A percentile compares a stretch with the other conserved stretches of the same genome.
These are phyloP conservation scores for Drosophila longiperda DNA, from an alignment of 2,888 invertebrate genomes.

Conservation along the genomic window DNA sequence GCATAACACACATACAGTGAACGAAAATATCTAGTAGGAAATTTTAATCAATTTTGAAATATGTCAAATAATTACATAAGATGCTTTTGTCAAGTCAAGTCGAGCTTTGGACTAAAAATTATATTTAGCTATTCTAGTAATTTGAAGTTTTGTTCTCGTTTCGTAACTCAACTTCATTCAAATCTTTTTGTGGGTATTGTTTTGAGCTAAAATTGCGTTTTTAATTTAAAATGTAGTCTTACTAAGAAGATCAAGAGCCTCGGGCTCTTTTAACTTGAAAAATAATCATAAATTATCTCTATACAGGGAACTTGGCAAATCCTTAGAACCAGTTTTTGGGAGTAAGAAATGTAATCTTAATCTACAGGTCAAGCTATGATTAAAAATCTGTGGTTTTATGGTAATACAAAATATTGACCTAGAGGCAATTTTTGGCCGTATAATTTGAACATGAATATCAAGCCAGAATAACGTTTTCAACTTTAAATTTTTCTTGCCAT, in stretches of 20 bases:
- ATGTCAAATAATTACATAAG: background rate
- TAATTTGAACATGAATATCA: background rate
- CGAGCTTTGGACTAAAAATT: background rate
- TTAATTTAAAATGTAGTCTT: background rate
- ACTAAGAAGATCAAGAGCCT: no score
- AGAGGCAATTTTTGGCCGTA: background rate
- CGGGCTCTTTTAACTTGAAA: no score
- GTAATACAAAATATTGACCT: background rate
- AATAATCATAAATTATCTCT: no score
- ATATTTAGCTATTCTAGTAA: background rate
- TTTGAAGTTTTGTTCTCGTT: background rate
- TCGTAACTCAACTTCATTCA: background rate
- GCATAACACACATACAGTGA: slow-evolving; percentile 4
- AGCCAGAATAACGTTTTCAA: background rate
- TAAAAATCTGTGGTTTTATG: background rate
- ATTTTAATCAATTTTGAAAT: background rate
- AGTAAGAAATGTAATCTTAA: no score
- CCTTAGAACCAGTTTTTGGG: no score
- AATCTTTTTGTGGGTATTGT: background rate
- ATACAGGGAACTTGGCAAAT: no score
- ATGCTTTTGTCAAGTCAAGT: background rate
- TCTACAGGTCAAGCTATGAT: no score
- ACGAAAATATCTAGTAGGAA: background rate
- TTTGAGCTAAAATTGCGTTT: background rate
- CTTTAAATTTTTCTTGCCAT: background rate